Conservation (phyloP, 2,888 invertebrate genomes). For the Diadegma fenestrale region DNA sequence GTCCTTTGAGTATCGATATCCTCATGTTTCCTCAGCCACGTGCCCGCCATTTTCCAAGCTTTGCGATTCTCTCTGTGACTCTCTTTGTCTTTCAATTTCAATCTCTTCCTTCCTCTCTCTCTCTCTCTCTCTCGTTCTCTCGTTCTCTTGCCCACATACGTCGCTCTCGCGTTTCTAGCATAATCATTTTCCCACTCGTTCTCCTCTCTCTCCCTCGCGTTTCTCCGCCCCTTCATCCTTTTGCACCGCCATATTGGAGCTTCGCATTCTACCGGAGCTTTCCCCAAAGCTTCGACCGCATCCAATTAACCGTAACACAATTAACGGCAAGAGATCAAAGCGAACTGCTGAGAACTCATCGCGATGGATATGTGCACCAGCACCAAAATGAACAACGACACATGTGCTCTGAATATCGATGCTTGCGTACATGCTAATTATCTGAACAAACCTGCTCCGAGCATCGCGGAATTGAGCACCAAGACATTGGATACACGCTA, state of each 20-base stretch:
- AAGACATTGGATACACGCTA: neutral
- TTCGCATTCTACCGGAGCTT: slow-evolving; percentile 55
- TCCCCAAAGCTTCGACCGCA: slow-evolving; percentile 61
- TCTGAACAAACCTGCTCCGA: neutral
- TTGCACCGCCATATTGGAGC: neutral
- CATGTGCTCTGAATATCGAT: slow-evolving; percentile 25
- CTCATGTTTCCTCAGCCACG: slow-evolving; percentile 29
- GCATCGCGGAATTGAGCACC: neutral
- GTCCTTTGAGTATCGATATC: slow-evolving; percentile 22
- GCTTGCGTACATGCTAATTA: slow-evolving; percentile 1
- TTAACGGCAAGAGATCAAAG: slow-evolving; percentile 68
- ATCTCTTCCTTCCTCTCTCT: slow-evolving; percentile 26
- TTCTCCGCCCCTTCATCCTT: neutral
- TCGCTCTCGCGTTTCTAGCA: neutral
- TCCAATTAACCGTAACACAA: slow-evolving; percentile 68
- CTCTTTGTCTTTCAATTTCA: slow-evolving; percentile 27
- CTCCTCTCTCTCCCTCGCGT: slow-evolving; percentile 10
- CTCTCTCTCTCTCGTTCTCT: slow-evolving; percentile 1
- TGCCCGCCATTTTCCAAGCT: neutral
- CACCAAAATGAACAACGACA: slow-evolving; percentile 16
- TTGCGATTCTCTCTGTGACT: slow-evolving; percentile 41
- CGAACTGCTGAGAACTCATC: slow-evolving; percentile 33
- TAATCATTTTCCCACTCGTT: slow-evolving; percentile 53
- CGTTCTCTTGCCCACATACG: slow-evolving; percentile 8
- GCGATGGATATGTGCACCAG: slow-evolving; percentile 18